Percentiles rank a stretch among this genome's conserved stretches.
phyloP scores from a whole-genome alignment of 1,140 invertebrate genomes.

The Melitaea cinxia region DNA sequence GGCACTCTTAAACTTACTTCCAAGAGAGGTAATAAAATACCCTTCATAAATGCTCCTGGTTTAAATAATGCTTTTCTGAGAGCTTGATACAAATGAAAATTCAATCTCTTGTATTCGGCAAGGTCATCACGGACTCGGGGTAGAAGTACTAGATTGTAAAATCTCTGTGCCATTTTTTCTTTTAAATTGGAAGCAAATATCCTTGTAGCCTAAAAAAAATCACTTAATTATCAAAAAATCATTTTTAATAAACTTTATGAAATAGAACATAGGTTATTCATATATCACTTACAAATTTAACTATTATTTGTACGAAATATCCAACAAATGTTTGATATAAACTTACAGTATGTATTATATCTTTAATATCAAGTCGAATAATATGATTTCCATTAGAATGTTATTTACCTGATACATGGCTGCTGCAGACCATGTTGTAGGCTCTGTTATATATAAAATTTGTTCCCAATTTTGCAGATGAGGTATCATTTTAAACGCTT shows the following conservation, averaged over 20 bases:
- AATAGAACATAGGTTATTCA: not conserved
- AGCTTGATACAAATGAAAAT: conserved; percentile 98
- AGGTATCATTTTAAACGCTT: conserved; percentile 98
- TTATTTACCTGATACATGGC: conserved; percentile 92
- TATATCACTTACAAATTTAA: too few species aligned
- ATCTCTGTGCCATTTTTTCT: conserved; percentile 97
- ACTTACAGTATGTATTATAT: too few species aligned
- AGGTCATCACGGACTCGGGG: conserved; percentile 98
- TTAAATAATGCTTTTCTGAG: conserved; percentile 97
- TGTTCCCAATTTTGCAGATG: conserved; percentile 98
- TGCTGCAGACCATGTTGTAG: conserved; percentile 93
- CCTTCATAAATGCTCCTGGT: conserved; percentile 99
- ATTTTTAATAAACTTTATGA: not conserved
- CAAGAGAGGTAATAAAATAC: conserved; percentile 94
- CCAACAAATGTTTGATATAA: too few species aligned
- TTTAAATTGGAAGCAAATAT: conserved; percentile 98
- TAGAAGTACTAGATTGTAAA: conserved; percentile 96
- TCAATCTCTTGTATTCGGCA: conserved; percentile 96
- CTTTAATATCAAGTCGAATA: too few species aligned
- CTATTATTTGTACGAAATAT: too few species aligned
- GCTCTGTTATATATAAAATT: conserved; percentile 94
- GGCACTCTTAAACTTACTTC: conserved; percentile 81
- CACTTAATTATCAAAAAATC: not conserved
- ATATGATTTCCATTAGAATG: too few species aligned
- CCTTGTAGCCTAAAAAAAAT: conserved; percentile 88